Evolutionary conservation across 2,888 invertebrate genomes (phyloP), one percentile per base, ranked within the genome.

Genomic region (Rhagophthalmus giganteus): DNA sequence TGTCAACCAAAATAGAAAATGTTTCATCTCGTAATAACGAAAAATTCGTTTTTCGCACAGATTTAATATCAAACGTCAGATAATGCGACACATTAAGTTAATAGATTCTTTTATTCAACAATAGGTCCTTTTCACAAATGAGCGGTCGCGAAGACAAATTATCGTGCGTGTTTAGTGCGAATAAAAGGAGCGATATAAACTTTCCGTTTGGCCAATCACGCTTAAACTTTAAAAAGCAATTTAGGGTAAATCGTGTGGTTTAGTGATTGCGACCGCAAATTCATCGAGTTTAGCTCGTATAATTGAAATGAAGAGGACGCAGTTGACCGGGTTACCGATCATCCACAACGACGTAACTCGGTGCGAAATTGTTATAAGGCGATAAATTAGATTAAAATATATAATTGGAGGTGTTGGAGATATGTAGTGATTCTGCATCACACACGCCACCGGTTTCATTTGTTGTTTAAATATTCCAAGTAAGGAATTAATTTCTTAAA

Each of bases 171-270:
- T 15, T 34, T 14, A 2, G 34, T 34, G 20, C 24, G 5, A 34
- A 34, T 34, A 20, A 34, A 15, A 20, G 34, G 15, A 16, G 34
- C 3, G 24, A 16, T 16, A 15, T 34, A 14, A 20, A 37, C 20
- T 10, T 25, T 15, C 8, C 37, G 24, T 37, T 34, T 37, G 27
- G 15, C 11, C 37, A 26, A 37, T 37, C 37, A 27, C 4, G 8
- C 37, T 11, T 25, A 37, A 25, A 9, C 27, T 20, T 37, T 37
- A 37, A 37, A 37, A 37, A 27, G 37, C 37, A 10, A 27, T 37
- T 37, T 37, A 27, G 27, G n/a, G 26, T 12, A 37, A 37, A 37
- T 37, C 13, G 37, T 26, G 20, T 37, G 37, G 37, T 37, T 27
- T 26, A n/a, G 24, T 26, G 37, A 25, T 26, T 37, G 27, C n/a